These are phyloP conservation scores for Cygnus buccinator DNA, from an alignment of 2,113 vertebrate genomes.

Conservation along the genomic window DNA sequence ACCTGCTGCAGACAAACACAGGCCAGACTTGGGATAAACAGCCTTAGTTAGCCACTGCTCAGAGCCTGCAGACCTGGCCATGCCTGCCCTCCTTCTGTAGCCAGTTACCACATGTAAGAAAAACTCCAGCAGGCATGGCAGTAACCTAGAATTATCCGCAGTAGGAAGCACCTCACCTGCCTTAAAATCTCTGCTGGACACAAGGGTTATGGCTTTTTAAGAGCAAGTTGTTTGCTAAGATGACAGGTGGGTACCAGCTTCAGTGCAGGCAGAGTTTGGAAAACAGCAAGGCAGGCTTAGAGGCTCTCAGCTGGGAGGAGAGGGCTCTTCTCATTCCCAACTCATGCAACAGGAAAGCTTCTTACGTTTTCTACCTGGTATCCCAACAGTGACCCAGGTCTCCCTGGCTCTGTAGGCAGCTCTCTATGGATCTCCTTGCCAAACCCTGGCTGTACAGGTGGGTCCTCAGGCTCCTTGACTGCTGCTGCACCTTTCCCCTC, in stretches of 20 bases:
- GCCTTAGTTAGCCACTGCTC: background rate
- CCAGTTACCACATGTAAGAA: fast-evolving
- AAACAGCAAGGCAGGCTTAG: background rate
- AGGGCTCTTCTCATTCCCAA: background rate
- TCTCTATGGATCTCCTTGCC: background rate
- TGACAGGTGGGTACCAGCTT: background rate
- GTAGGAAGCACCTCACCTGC: background rate
- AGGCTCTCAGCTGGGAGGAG: background rate
- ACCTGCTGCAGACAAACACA: background rate
- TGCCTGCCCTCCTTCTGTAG: background rate
- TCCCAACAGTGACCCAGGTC: background rate
- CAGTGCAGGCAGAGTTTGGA: background rate
- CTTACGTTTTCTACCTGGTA: background rate
- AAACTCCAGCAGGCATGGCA: background rate
- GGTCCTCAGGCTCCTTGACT: background rate
- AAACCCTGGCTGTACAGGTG: fast-evolving
- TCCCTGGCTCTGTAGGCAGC: fast-evolving
- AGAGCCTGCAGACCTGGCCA: background rate
- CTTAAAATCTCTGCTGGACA: background rate
- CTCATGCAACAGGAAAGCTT: background rate
- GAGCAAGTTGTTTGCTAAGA: fast-evolving
- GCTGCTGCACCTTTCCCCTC: background rate
- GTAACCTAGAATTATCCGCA: background rate
- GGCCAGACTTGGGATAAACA: background rate
- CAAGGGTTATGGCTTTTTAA: background rate